These are phyloP conservation scores for Cataglyphis albicans DNA, from an alignment of 2,888 invertebrate species.

Conservation along the genomic window DNA sequence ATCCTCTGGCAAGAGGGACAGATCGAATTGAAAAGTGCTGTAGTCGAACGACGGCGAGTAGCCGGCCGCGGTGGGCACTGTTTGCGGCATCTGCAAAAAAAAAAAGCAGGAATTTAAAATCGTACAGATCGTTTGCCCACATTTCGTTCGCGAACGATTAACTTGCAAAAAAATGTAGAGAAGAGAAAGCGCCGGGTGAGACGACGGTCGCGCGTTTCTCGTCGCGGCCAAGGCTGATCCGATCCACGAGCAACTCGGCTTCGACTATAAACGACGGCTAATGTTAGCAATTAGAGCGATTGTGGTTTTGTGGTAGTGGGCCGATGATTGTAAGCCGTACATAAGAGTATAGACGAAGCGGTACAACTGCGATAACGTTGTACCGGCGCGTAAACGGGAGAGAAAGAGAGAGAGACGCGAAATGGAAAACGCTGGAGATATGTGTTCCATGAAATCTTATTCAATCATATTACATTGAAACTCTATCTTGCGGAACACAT, in stretches of 20 bases:
- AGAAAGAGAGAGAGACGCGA: not conserved
- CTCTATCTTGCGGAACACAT: not conserved
- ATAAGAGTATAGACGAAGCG: conserved; percentile 8
- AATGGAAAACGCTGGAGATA: not conserved
- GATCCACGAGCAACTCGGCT: conserved; percentile 25
- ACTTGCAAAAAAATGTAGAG: not conserved
- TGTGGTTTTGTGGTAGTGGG: conserved; percentile 18
- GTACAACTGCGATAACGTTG: conserved; percentile 8
- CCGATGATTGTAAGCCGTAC: not conserved
- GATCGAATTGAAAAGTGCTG: conserved; percentile 90
- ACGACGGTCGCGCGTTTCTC: not conserved
- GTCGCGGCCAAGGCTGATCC: conserved; percentile 50
- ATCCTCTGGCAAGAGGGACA: conserved; percentile 90
- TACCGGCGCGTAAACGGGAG: not conserved
- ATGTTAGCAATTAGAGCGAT: conserved; percentile 47
- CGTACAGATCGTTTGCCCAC: not conserved
- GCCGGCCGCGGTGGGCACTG: conserved; percentile 91
- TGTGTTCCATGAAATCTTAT: conserved; percentile 3
- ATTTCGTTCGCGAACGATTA: conserved; percentile 31
- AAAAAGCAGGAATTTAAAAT: conserved; percentile 49
- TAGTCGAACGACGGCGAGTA: conserved; percentile 91
- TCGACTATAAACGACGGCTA: conserved; percentile 10
- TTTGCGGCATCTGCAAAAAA: conserved; percentile 92
- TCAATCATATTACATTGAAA: conserved; percentile 8
- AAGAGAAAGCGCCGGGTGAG: conserved; percentile 34